Evolutionary conservation across 2,113 vertebrate genomes (phyloP).

Genomic region (Cryptotis parvus): DNA sequence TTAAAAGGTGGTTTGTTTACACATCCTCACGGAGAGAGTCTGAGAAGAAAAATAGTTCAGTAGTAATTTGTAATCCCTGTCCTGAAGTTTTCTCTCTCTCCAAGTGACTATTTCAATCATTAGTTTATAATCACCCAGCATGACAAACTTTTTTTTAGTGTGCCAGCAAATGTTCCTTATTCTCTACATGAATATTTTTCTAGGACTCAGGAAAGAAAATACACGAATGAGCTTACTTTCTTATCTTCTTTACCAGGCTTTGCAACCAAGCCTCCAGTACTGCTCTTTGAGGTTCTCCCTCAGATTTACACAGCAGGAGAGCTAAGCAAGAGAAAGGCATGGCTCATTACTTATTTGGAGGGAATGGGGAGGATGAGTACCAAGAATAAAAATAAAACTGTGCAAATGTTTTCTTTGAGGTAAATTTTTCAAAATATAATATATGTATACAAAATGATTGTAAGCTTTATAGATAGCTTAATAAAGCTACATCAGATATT

Average conservation of each 20-base stretch:
- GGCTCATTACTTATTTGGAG: conserved; percentile 46
- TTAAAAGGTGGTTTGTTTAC: neutral
- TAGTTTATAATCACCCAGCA: neutral
- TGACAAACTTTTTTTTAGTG: conserved; percentile 15
- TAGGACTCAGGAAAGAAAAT: conserved; percentile 35
- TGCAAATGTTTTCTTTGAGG: conserved; percentile 1
- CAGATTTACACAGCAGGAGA: conserved; percentile 51
- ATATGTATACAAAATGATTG: neutral
- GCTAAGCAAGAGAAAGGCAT: conserved; percentile 22
- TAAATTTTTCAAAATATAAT: neutral
- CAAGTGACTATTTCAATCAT: neutral
- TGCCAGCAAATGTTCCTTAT: neutral
- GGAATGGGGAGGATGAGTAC: neutral
- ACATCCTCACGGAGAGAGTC: neutral
- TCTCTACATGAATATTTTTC: conserved; percentile 1
- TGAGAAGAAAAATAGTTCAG: neutral
- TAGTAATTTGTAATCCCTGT: neutral
- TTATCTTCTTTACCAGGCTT: neutral
- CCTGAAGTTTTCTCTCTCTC: neutral
- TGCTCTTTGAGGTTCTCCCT: conserved; percentile 55
- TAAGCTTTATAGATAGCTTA: neutral
- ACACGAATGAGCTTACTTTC: neutral
- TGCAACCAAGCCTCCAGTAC: neutral
- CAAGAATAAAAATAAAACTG: conserved; percentile 52
- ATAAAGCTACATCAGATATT: conserved; percentile 26